Percentiles rank a stretch among this genome's conserved stretches.
Conservation (phyloP, 2,888 invertebrate species). For the Cistogaster globosa region DNA sequence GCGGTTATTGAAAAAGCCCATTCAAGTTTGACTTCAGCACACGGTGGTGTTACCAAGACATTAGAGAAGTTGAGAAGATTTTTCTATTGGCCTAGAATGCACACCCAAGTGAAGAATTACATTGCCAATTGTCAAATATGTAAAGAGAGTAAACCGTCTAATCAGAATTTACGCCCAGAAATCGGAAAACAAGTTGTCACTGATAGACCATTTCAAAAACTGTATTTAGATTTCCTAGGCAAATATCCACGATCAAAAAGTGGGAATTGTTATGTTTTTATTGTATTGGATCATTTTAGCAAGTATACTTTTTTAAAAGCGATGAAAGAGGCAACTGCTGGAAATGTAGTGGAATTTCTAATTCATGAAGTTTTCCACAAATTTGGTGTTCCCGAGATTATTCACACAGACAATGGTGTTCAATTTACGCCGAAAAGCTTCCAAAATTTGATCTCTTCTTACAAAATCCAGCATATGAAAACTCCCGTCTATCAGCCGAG, state of each 20-base stretch:
- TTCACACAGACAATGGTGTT: neutral
- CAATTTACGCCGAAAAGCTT: conserved; percentile 71
- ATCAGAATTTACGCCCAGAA: neutral
- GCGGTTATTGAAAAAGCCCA: no score
- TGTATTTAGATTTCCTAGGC: neutral
- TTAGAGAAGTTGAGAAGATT: no score
- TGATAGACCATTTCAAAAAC: neutral
- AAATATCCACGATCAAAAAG: neutral
- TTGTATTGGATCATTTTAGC: neutral
- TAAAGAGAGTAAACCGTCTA: conserved; percentile 9
- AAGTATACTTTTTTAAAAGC: neutral
- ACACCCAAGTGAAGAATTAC: no score
- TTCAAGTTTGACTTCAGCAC: no score
- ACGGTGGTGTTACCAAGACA: no score
- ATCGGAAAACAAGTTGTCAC: conserved; percentile 2
- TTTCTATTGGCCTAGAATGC: no score
- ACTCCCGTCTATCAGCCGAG: no score
- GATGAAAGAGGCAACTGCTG: neutral
- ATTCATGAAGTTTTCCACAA: neutral
- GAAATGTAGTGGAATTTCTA: neutral
- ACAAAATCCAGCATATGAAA: no score
- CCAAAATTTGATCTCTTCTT: no score
- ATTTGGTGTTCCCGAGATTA: neutral
- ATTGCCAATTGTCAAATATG: neutral
- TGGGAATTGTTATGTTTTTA: neutral